Evolutionary conservation across 2,888 invertebrate genomes (phyloP).

Genomic region (Harmothoe impar): DNA sequence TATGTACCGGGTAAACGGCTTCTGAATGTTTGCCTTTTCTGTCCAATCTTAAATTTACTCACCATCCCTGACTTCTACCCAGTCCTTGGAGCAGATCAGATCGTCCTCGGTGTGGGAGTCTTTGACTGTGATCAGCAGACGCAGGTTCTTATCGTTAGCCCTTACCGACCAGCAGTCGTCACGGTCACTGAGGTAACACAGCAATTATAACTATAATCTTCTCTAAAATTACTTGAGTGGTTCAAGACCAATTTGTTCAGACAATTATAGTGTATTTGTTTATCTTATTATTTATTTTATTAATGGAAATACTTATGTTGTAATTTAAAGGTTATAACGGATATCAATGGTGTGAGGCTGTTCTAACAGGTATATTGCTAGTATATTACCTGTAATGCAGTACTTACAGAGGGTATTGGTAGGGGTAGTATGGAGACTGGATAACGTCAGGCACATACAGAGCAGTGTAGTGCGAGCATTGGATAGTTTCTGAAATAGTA

Average conservation of each 20-base stretch:
- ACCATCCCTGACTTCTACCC: conserved; percentile 45
- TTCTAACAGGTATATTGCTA: background rate
- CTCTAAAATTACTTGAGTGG: background rate
- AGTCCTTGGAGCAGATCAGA: conserved; percentile 8
- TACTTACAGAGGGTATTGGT: conserved; percentile 46
- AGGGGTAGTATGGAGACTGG: conserved; percentile 47
- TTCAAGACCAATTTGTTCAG: background rate
- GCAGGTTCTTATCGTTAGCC: background rate
- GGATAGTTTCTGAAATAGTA: conserved; percentile 7
- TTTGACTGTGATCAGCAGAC: background rate
- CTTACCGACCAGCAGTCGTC: conserved; percentile 56
- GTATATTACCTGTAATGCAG: no score
- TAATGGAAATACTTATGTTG: background rate
- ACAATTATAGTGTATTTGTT: background rate
- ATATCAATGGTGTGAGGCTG: background rate
- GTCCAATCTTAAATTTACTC: background rate
- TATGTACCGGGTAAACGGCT: no score
- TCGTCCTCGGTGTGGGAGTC: background rate
- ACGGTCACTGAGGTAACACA: conserved; percentile 24
- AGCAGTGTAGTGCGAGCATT: conserved; percentile 3
- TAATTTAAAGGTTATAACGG: background rate
- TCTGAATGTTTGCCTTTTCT: no score
- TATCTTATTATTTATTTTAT: no score
- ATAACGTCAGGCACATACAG: background rate
- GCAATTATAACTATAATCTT: background rate